A percentile compares a stretch with the other conserved stretches of the same genome.
phyloP scores from a whole-genome alignment of 2,113 vertebrate species.

The Synchiropus splendidus region DNA sequence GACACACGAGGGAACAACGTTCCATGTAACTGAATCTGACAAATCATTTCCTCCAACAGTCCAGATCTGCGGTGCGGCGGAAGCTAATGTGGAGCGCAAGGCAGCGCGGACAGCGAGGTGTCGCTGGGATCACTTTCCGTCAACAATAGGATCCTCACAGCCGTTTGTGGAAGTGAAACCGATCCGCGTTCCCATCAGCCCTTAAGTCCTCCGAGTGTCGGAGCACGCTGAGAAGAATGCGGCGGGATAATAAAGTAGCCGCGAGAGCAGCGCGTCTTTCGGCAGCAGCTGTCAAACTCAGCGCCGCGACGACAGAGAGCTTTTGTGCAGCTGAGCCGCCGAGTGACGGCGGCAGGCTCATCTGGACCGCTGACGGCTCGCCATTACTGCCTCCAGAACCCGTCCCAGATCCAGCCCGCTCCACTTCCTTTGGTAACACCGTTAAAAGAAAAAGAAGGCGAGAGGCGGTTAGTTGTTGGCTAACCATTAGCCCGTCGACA shows the following conservation, averaged over 20 bases:
- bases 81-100: too few species aligned
- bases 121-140: conserved; percentile 39
- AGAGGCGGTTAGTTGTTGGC: too few species aligned
- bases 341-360: conserved; percentile 12
- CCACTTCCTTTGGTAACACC: too few species aligned
- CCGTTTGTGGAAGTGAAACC: conserved; percentile 48
- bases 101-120: conserved; percentile 15
- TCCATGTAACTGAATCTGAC: too few species aligned
- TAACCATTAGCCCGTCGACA: too few species aligned
- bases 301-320: conserved; percentile 44
- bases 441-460: too few species aligned
- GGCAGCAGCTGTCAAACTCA: conserved; percentile 60
- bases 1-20: too few species aligned
- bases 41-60: too few species aligned
- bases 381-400: too few species aligned
- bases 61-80: too few species aligned
- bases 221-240: conserved; percentile 36
- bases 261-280: conserved; percentile 30
- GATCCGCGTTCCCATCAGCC: conserved; percentile 50
- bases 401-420: too few species aligned
- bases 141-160: conserved; percentile 49
- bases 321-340: conserved; percentile 57
- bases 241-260: conserved; percentile 44
- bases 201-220: conserved; percentile 50
- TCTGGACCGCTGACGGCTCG: too few species aligned